Percentiles rank a stretch among this genome's conserved stretches.
These are phyloP conservation scores for Lepidurus couesii DNA, from an alignment of 1,140 invertebrate species.

Conservation along the genomic window DNA sequence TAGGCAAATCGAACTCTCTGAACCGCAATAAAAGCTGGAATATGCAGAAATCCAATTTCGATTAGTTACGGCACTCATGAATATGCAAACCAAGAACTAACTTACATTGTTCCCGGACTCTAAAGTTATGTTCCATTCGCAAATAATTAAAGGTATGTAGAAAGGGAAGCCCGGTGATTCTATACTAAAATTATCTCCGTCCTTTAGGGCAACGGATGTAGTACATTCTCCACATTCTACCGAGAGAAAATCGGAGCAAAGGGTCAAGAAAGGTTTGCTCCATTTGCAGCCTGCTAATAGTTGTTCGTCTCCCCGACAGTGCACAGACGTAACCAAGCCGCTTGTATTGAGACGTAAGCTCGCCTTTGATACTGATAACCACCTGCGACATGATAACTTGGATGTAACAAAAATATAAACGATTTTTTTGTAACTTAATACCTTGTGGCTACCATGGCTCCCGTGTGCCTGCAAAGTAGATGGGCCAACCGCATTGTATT, in stretches of 20 bases:
- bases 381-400: not conserved
- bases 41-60: not conserved
- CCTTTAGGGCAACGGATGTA: not conserved
- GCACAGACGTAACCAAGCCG: not conserved
- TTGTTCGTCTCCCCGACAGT: conserved; percentile 33
- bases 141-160: conserved; percentile 30
- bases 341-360: conserved; percentile 11
- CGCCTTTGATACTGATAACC: conserved; percentile 10
- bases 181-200: conserved; percentile 1
- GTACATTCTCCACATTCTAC: conserved; percentile 33
- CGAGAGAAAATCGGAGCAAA: conserved; percentile 26
- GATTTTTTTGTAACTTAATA: not conserved
- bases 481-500: conserved; percentile 3
- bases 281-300: conserved; percentile 24
- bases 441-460: conserved; percentile 29
- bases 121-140: conserved; percentile 33
- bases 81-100: not conserved
- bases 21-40: conserved; percentile 22
- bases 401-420: not conserved
- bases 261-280: not conserved
- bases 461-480: conserved; percentile 18
- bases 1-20: conserved; percentile 28
- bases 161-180: conserved; percentile 28
- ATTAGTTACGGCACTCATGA: not conserved
- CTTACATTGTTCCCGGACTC: conserved; percentile 29